Evolutionary conservation across 2,888 invertebrate genomes (phyloP).

Genomic region (Pseudococcus jackbeardsleyi): DNA sequence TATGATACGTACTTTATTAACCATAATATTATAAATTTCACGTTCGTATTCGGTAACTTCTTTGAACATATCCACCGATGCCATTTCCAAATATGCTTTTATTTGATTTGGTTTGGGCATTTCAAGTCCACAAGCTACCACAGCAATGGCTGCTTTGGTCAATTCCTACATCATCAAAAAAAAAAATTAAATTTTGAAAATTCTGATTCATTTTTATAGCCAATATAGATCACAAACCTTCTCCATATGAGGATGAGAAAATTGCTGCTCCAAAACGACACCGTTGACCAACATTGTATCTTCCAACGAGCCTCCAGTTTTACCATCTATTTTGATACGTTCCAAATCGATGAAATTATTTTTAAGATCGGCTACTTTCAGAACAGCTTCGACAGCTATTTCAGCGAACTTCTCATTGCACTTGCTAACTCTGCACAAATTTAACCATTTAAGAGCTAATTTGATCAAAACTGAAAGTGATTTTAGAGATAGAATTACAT

Average conservation of each 20-base stretch:
- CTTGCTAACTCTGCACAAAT: constrained; percentile 82
- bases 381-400: constrained; percentile 96
- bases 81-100: constrained; percentile 98
- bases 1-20: constrained; percentile 75
- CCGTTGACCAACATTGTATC: constrained; percentile 96
- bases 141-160: constrained; percentile 93
- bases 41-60: constrained; percentile 92
- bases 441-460: not conserved
- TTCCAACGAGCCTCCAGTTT: constrained; percentile 96
- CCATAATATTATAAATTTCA: constrained; percentile 96
- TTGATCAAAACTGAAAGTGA: not conserved
- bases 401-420: constrained; percentile 98
- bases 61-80: constrained; percentile 94
- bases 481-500: constrained; percentile 74
- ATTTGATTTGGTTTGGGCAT: constrained; percentile 98
- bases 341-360: constrained; percentile 98
- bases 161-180: constrained; percentile 71
- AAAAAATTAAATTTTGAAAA: not conserved
- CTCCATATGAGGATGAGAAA: constrained; percentile 99
- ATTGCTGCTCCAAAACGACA: constrained; percentile 97
- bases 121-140: constrained; percentile 99
- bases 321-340: constrained; percentile 97
- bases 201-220: not conserved
- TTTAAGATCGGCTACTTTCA: constrained; percentile 94
- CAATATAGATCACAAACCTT: constrained; percentile 76